Evolutionary conservation across 2,797 vertebrate genomes (phyloP).

Genomic region (Adrianichthys oophorus): DNA sequence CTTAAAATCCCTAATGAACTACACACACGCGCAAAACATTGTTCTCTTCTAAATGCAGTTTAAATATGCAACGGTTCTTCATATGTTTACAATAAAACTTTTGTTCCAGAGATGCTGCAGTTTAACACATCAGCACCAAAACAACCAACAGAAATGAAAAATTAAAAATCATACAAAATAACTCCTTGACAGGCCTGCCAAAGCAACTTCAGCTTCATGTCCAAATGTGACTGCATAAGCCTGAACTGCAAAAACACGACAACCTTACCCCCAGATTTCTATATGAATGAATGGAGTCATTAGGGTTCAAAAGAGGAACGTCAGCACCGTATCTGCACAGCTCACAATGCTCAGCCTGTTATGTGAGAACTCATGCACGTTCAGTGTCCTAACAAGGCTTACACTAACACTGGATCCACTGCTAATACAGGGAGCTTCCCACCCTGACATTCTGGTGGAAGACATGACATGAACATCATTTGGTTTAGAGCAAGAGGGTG

Average conservation of each 20-base stretch:
- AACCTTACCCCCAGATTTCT: conserved; percentile 6
- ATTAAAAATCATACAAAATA: conserved; percentile 22
- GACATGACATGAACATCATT: too few relatives aligned
- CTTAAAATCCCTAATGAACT: too few relatives aligned
- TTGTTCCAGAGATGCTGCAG: conserved; percentile 27
- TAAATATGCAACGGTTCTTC: too few relatives aligned
- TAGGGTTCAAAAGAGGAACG: neutral
- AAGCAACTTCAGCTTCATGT: conserved; percentile 18
- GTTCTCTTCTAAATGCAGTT: too few relatives aligned
- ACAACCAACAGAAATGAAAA: conserved; percentile 20
- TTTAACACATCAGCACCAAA: conserved; percentile 30
- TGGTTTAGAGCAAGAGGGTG: too few relatives aligned
- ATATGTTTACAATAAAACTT: conserved; percentile 12
- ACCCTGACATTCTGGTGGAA: too few relatives aligned
- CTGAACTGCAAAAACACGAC: conserved; percentile 23
- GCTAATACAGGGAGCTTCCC: neutral
- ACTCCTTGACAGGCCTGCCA: conserved; percentile 16
- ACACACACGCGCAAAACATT: neutral
- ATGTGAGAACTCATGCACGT: neutral
- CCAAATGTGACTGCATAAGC: conserved; percentile 20
- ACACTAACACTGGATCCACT: conserved; percentile 1
- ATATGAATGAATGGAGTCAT: conserved; percentile 1
- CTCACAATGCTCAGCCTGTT: conserved; percentile 20
- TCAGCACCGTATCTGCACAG: neutral
- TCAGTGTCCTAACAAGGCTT: conserved; percentile 5